phyloP scores from a whole-genome alignment of 2,888 invertebrate species.

The Drosophila planitibia region DNA sequence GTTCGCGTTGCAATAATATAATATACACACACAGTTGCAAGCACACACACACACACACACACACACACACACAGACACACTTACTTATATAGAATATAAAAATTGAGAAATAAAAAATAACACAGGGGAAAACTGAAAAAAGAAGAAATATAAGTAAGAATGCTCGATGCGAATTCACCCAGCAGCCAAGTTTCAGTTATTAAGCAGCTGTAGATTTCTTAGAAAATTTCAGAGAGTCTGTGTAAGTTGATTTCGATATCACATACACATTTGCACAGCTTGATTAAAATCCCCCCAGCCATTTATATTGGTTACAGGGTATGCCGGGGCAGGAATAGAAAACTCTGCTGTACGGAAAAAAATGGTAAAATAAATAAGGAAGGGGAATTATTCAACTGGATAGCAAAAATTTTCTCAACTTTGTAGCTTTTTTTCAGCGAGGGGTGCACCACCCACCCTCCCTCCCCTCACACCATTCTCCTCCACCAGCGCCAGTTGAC shows the following conservation, averaged over 20 bases:
- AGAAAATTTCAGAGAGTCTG: not conserved
- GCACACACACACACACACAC: slow-evolving; percentile 46
- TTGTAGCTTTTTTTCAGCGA: slow-evolving; percentile 49
- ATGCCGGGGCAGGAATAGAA: not conserved
- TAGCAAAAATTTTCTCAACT: slow-evolving; percentile 53
- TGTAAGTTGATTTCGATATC: not conserved
- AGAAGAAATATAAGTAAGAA: not conserved
- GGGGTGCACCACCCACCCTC: not conserved
- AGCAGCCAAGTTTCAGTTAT: not conserved
- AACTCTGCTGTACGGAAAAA: not conserved
- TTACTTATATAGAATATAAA: slow-evolving; percentile 65
- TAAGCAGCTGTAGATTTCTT: not conserved
- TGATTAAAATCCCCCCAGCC: not conserved
- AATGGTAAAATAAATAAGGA: not conserved
- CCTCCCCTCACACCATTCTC: not conserved
- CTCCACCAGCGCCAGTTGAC: slow-evolving; percentile 3
- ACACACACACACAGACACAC: slow-evolving; percentile 33
- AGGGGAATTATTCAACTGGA: slow-evolving; percentile 4
- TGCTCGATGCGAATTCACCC: slow-evolving; percentile 15
- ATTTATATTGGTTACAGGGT: slow-evolving; percentile 21
- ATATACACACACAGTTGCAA: slow-evolving; percentile 67
- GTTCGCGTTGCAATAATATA: slow-evolving; percentile 83
- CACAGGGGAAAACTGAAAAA: slow-evolving; percentile 24
- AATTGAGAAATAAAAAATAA: slow-evolving; percentile 76
- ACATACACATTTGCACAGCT: not conserved